Evolutionary conservation across 1,140 invertebrate species (phyloP), one percentile per base, ranked within the genome.

Genomic region (Lepidurus arcticus): DNA sequence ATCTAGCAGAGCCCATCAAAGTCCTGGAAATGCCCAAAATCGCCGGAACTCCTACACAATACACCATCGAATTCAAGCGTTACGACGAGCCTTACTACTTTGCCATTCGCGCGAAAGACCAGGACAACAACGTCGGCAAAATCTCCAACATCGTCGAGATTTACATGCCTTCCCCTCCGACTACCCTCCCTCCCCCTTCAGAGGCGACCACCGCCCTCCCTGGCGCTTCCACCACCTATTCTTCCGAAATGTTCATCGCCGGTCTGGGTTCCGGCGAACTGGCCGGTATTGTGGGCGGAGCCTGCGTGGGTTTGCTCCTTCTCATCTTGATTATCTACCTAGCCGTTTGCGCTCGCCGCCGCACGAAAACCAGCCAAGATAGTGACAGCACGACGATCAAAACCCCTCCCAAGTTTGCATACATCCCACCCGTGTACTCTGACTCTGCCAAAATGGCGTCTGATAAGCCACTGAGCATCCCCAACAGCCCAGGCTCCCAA

Each of bases 111-210:
- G 87, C 88, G 1, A 85, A 87, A 74, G 86, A 86, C 78, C 81
- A 82, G 16, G 78, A 78, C n/a, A 84, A 83, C 13, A 84, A 85
- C 53, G 82, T 83, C 9, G 86, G 87, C 1, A 86, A 86, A 4
- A 81, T 88, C 34, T 90, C 89, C 0, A 90, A 90, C 82, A 87
- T 87, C 81, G 87, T 88, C 7, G 81, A 85, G 21, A 83, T 88
- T 34, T 83, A 85, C 44, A 85, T 88, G 2, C 86, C 87, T 1
- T 76, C 82, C 26, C 81, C 81, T 21, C 81, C 81, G 10, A 82
- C 80, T 13, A 81, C 81, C 44, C 78, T 80, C 10, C 78, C 80
- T 8, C 77, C 80, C 5, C 53, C 53, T 16, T 21, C 53, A n/a
- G 53, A 65, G 53, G 76, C 80, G 10, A 73, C 74, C 3, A 79